Percentiles rank a stretch among this genome's conserved stretches.
Conservation (phyloP, 2,888 invertebrate species). For the Scaptomyza parva region DNA sequence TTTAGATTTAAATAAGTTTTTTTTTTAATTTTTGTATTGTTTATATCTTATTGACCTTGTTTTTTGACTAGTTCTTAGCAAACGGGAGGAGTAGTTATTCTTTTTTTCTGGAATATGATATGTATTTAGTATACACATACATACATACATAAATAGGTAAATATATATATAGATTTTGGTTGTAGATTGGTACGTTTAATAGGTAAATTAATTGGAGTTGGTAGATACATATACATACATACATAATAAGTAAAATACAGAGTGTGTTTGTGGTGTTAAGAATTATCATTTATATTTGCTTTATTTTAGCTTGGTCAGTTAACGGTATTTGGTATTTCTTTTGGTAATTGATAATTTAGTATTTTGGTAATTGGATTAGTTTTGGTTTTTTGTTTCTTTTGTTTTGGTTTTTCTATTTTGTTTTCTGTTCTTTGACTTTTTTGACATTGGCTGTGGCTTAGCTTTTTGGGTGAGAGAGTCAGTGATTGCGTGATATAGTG, state of each 20-base stretch:
- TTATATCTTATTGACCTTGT: slow-evolving; percentile 13
- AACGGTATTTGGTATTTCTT: slow-evolving; percentile 29
- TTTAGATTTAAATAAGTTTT: not conserved
- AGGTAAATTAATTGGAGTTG: slow-evolving; percentile 27
- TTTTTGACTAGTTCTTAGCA: slow-evolving; percentile 35
- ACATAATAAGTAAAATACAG: slow-evolving; percentile 62
- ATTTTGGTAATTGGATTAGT: slow-evolving; percentile 35
- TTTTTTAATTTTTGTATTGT: slow-evolving; percentile 4
- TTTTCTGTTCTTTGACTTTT: slow-evolving; percentile 2
- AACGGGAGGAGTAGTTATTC: slow-evolving; percentile 25
- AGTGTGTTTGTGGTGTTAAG: slow-evolving; percentile 53
- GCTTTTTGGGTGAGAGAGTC: slow-evolving; percentile 65
- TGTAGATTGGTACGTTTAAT: slow-evolving; percentile 19
- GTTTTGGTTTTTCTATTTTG: slow-evolving; percentile 3
- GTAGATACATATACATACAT: slow-evolving; percentile 53
- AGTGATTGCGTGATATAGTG: slow-evolving; percentile 60
- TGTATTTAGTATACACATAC: slow-evolving; percentile 13
- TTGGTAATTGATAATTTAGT: slow-evolving; percentile 12
- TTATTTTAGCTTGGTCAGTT: slow-evolving; percentile 62
- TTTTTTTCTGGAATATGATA: slow-evolving; percentile 16
- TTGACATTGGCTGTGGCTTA: slow-evolving; percentile 43
- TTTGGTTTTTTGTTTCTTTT: slow-evolving; percentile 25
- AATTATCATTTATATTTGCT: slow-evolving; percentile 63
- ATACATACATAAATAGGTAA: slow-evolving; percentile 21
- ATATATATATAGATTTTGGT: slow-evolving; percentile 5